Base-by-base conservation (phyloP, 2,113 vertebrate species). In the Trinectes maculatus region DNA sequence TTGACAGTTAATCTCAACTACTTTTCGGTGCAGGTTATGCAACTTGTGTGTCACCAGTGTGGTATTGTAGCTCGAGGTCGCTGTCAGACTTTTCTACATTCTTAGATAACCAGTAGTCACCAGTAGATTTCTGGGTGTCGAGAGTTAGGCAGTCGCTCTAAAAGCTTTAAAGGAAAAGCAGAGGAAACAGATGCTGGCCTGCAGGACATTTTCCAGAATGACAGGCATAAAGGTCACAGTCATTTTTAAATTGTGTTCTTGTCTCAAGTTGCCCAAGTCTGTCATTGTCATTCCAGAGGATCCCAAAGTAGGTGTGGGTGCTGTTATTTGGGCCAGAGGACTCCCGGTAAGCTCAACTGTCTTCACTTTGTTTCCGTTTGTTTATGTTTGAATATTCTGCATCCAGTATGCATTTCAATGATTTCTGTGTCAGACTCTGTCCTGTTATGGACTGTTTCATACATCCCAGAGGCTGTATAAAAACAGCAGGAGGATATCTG, bases 281-380 rank as follows among this genome's bases (percentile, higher is more conserved):
- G 8, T 54, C 4, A 2, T 67, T 77, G 22, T 71, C 21, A 22
- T 95, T 95, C 83, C 85, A 99, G 97, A 98, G 92, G 97, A 99
- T 86, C 96, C 96, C 63, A 99, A 99, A 91, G 94, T 95, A 4
- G 97, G 97, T 52, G 97, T 99, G 33, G 97, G 97, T 48, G 93
- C 96, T 19, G 95, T 99, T 25, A 96, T 99, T 79, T 99, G 96
- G 97, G 95, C 96, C 67, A 93, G 94, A 83, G 91, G 93, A 79
- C 93, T 91, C 79, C 83, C 91, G 84, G 97, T 99, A 85, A 96
- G 95, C 92, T 82, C n/a, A 18, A 0, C 18, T 37, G 16, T 31
- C 44, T 24, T 31, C 6, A 4, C 5, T 46, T 71, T 58, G 1
- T 0, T 57, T 33, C 6, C 13, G 2, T 12, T 24, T 24, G 21